Base-by-base conservation (phyloP, 2,888 invertebrate genomes). In the Ryuthela nishihirai region DNA sequence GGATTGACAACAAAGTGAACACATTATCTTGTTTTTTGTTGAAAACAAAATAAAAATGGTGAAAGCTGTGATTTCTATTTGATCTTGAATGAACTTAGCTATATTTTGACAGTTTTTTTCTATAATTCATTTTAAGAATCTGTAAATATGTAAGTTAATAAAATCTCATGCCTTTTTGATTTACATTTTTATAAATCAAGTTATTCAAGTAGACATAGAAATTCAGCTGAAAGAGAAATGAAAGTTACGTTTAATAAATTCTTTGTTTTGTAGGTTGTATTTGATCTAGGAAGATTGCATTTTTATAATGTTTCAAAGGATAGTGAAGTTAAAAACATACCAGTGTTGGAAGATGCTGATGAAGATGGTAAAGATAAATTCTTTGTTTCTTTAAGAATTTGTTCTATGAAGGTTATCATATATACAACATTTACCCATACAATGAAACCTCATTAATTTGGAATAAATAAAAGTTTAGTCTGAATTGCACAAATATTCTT, bases 271-370 rank as follows among this genome's bases (percentile, higher is more conserved):
- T 40, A 66, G 64, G 83, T 93, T 45, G 85, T 95, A 41, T 82
- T 92, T 48, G 95, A 95, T 78, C 88, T 97, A 72, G 97, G 97
- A 12, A 82, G 88, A 64, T 81, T 97, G 65, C 84, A 85, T 67
- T 77, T 87, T 46, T 69, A 66, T 4, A 74, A 72, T 66, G 50
- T 53, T 42, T 48, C 29, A 24, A 64, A 49, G 42, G 46, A 41
- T 15, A 68, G 65, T 12, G 66, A 71, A 42, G 66, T 66, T 18
- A 60, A 42, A 36, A 24, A 38, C 6, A 67, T 64, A 18, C 67
- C 72, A 45, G 64, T 65, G 6, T 41, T 59, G 18, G 58, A 67
- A 17, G 67, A 75, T 69, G 65, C 73, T 72, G 63, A 73, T 70
- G 65, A 74, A 75, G 84, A 87, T 72, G 82, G 67, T 65, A 56